These are phyloP conservation scores for Strix aluco DNA, from an alignment of 2,113 vertebrate species.

Conservation along the genomic window DNA sequence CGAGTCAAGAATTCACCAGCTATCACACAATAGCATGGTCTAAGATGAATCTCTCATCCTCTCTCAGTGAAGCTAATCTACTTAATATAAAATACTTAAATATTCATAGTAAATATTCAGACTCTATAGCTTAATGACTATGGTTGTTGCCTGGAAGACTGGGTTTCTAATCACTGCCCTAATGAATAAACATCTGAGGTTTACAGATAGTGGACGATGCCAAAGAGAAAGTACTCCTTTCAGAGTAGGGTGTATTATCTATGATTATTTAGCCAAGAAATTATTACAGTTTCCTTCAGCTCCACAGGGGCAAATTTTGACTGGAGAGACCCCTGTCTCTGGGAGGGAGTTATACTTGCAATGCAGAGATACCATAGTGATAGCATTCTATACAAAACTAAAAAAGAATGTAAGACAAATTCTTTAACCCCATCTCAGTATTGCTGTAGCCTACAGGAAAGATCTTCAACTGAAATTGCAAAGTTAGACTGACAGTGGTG, in stretches of 20 bases:
- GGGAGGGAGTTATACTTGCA: neutral
- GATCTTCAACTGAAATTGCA: neutral
- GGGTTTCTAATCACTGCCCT: conserved; percentile 1
- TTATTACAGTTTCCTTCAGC: neutral
- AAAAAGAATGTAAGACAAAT: neutral
- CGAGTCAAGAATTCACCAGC: neutral
- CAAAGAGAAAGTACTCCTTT: neutral
- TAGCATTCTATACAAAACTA: neutral
- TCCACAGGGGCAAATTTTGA: conserved; percentile 2
- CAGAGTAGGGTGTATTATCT: neutral
- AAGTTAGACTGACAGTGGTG: conserved; percentile 55
- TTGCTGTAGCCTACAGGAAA: conserved; percentile 58
- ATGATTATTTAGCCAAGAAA: neutral
- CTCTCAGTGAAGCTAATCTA: neutral
- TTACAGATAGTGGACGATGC: neutral
- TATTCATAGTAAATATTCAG: conserved; percentile 32
- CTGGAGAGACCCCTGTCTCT: neutral
- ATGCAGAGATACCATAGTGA: neutral
- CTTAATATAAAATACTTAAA: conserved; percentile 37
- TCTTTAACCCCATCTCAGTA: conserved; percentile 20
- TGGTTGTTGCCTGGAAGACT: neutral
- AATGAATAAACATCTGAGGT: conserved; percentile 52
- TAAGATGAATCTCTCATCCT: neutral
- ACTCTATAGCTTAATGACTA: neutral
- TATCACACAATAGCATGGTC: neutral